A percentile compares a stretch with the other conserved stretches of the same genome.
Conservation (phyloP, 2,888 invertebrate genomes). For the Anodontia alba region DNA sequence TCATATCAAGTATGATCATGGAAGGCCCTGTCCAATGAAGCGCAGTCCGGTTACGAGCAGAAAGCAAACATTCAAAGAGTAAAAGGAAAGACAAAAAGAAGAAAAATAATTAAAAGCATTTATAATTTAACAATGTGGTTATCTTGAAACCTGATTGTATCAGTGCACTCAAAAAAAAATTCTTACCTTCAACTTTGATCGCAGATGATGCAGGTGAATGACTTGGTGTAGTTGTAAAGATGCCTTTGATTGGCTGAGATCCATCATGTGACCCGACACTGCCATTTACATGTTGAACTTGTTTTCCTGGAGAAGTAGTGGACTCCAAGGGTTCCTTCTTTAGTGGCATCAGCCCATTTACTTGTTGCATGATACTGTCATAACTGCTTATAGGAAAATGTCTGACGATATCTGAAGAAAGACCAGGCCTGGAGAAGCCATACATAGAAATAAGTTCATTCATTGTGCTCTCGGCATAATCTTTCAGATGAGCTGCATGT, state of each 20-base stretch:
- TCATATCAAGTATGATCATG: no score
- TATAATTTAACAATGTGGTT: no score
- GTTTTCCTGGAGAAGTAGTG: neutral
- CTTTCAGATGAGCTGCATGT: slow-evolving; percentile 86
- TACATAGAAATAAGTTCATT: slow-evolving; percentile 91
- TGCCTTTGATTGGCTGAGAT: slow-evolving; percentile 49
- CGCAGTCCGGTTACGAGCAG: no score
- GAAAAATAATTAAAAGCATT: no score
- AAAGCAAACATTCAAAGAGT: no score
- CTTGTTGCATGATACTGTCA: slow-evolving; percentile 86
- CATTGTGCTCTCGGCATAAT: slow-evolving; percentile 93
- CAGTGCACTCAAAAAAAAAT: no score
- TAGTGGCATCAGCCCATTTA: neutral
- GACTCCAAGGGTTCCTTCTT: neutral
- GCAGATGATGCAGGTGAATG: neutral
- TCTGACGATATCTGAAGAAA: slow-evolving; percentile 86
- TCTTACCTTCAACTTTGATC: slow-evolving; percentile 23
- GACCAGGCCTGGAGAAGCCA: slow-evolving; percentile 89
- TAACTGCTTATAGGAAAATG: slow-evolving; percentile 89
- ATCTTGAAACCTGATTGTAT: no score
- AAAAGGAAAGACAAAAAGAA: no score
- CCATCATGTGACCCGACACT: slow-evolving; percentile 52
- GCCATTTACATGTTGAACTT: slow-evolving; percentile 35
- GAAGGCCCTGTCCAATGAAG: no score
- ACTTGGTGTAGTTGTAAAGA: slow-evolving; percentile 57